Evolutionary conservation across 2,797 vertebrate genomes (phyloP).

Genomic region (Rhabdophis nuchalis): DNA sequence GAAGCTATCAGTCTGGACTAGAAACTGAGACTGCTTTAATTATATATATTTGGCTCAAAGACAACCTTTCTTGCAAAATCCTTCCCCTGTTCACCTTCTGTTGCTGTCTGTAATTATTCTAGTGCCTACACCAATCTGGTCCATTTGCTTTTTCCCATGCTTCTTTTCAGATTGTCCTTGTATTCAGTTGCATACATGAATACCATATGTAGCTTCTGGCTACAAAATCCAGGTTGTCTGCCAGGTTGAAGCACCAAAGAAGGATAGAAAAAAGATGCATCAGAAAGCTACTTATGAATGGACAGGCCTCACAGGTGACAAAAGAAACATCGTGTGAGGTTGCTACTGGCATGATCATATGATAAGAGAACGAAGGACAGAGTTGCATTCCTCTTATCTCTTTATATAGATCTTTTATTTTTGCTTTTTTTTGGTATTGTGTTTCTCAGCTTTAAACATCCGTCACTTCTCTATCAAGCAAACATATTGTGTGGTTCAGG

Average conservation of each 20-base stretch:
- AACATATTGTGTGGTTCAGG: background rate
- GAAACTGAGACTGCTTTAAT: background rate
- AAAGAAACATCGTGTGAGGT: background rate
- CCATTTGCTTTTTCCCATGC: background rate
- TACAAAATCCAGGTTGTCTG: background rate
- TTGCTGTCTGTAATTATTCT: background rate
- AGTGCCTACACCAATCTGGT: background rate
- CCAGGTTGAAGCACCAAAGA: background rate
- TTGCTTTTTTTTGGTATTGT: background rate
- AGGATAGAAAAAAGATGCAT: background rate
- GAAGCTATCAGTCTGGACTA: background rate
- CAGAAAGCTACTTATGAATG: background rate
- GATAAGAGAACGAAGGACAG: background rate
- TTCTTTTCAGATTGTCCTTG: background rate
- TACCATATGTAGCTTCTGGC: background rate
- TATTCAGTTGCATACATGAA: background rate
- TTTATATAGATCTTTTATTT: background rate
- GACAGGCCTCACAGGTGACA: background rate
- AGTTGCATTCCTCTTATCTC: background rate
- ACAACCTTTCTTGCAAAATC: background rate
- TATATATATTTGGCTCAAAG: background rate
- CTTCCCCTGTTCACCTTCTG: background rate
- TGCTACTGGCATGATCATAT: background rate
- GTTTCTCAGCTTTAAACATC: background rate
- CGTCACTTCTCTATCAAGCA: background rate